Base-by-base conservation (phyloP, 2,888 invertebrate genomes). In the Strigamia crassipes region DNA sequence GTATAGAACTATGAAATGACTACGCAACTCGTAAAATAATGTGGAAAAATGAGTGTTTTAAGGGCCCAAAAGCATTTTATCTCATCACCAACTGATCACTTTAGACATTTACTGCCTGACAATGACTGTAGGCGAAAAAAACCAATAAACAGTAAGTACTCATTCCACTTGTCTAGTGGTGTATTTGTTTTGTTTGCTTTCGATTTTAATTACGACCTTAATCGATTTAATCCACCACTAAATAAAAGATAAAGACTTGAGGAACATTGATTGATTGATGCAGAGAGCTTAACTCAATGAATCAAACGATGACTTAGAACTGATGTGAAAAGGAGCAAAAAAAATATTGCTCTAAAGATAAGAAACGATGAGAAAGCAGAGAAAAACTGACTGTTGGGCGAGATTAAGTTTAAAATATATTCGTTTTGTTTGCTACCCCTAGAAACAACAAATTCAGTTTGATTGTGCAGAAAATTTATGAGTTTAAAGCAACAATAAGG, bases 331-430 rank as follows among this genome's bases (percentile, higher is more conserved):
- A 51, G 34, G 51, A 51, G 51, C n/a, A n/a, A 51, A 51, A 46
- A 51, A 51, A 51, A 51, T 51, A 51, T 51, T 51, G 51, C 51
- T 51, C 8, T n/a, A 51, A 51, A 51, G 51, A 51, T 51, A 51
- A 51, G 51, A n/a, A n/a, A 18, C 51, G 51, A 51, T 51, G 51
- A 51, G 51, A 51, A 51, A 51, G 51, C 51, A 51, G n/a, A 51
- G 51, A 51, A 51, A 51, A 51, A 51, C 51, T 13, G 51, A 51
- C 51, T 18, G 51, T 15, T 51, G 1, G 51, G n/a, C n/a, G 51
- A 51, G 51, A 51, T 51, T 51, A 51, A 51, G 51, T 51, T 51
- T 51, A 51, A 51, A 51, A 51, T 51, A 51, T 51, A 51, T 51
- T 51, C 51, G 51, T 6, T n/a, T 15, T 51, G 51, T 42, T 34